These are phyloP conservation scores for Reticulitermes speratus DNA, from an alignment of 1,140 invertebrate species.

Conservation along the genomic window DNA sequence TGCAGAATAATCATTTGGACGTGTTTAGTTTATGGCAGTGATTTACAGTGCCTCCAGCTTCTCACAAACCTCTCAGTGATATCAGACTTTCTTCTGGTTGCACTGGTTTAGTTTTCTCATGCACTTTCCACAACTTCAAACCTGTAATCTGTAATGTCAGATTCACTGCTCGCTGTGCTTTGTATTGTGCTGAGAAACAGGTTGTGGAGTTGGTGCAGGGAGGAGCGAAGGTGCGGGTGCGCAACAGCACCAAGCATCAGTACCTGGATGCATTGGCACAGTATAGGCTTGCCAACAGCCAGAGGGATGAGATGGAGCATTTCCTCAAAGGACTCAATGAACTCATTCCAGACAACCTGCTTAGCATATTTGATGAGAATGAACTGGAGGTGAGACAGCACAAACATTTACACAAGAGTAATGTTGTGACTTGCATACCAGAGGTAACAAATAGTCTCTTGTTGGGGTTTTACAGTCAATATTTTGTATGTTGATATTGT, in stretches of 20 bases:
- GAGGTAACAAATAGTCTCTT: too few species aligned
- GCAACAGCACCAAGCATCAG: constrained; percentile 73
- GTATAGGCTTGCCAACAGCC: constrained; percentile 77
- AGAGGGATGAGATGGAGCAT: constrained; percentile 81
- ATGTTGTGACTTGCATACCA: background rate
- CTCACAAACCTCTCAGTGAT: too few species aligned
- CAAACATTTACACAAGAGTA: background rate
- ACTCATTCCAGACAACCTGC: constrained; percentile 87
- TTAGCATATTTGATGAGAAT: constrained; percentile 95
- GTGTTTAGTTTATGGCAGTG: too few species aligned
- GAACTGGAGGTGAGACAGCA: constrained; percentile 79
- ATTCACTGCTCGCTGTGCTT: too few species aligned
- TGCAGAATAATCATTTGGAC: too few species aligned
- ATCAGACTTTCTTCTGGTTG: too few species aligned
- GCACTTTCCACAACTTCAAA: too few species aligned
- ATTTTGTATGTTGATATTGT: too few species aligned
- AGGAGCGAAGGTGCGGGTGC: constrained; percentile 68
- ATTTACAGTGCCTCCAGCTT: too few species aligned
- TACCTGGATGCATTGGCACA: constrained; percentile 89
- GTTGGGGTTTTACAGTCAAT: too few species aligned
- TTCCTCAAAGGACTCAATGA: constrained; percentile 89
- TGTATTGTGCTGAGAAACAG: constrained; percentile 40
- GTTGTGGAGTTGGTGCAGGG: constrained; percentile 72
- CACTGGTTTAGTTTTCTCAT: too few species aligned
- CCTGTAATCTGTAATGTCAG: too few species aligned